Conservation (phyloP, 2,797 vertebrate genomes). For the Mycteria americana region DNA sequence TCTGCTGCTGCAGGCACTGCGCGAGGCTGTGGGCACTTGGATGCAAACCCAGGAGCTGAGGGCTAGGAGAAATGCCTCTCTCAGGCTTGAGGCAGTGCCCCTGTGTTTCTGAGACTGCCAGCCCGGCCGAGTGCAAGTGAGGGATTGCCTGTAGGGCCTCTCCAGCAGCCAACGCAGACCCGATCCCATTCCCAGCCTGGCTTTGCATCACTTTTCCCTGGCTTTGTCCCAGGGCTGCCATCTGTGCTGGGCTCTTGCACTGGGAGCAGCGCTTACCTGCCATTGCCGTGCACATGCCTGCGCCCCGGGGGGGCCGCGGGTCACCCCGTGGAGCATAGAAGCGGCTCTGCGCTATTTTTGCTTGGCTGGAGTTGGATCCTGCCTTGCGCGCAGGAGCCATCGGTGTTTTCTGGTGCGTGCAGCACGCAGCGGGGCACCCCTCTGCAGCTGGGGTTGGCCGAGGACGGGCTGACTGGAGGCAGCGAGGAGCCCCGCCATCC, state of each 20-base stretch:
- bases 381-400: accelerated
- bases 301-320: accelerated
- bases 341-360: not conserved
- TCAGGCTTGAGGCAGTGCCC: not conserved
- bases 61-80: not conserved
- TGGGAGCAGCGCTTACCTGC: accelerated
- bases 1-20: not conserved
- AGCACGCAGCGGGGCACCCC: not conserved
- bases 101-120: not conserved
- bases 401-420: accelerated
- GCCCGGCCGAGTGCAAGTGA: accelerated
- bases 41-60: not conserved
- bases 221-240: not conserved
- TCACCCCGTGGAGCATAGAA: accelerated
- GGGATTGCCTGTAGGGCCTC: not conserved
- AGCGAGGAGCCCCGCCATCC: accelerated
- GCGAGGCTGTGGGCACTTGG: not conserved
- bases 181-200: not conserved
- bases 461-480: not conserved
- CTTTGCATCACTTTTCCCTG: not conserved
- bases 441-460: not conserved
- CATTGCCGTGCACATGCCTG: accelerated
- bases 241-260: accelerated
- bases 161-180: not conserved
- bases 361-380: not conserved